Evolutionary conservation across 2,797 vertebrate species (phyloP).

Genomic region (Lacerta agilis): DNA sequence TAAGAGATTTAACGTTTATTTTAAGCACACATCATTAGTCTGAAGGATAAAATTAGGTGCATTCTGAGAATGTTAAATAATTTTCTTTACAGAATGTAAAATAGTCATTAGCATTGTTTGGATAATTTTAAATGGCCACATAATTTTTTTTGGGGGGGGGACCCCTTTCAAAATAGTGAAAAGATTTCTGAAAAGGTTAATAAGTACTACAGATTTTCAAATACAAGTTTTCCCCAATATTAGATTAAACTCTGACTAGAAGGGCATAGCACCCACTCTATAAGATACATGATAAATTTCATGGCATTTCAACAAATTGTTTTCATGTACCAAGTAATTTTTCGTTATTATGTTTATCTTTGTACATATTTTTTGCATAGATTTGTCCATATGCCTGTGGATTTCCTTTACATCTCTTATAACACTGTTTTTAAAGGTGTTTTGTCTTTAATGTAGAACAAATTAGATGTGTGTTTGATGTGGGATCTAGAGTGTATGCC

Average conservation of each 20-base stretch:
- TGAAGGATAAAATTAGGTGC: conserved; percentile 52
- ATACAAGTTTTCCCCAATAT: background rate
- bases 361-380: conserved; percentile 32
- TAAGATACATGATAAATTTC: background rate
- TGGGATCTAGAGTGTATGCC: background rate
- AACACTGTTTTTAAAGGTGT: conserved; percentile 45
- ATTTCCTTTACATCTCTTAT: conserved; percentile 44
- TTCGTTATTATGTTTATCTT: background rate
- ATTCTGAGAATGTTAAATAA: conserved; percentile 50
- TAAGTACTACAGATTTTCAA: background rate
- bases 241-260: background rate
- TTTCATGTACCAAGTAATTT: background rate
- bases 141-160: too few relatives aligned
- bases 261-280: background rate
- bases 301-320: background rate
- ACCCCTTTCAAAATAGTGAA: background rate
- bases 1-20: conserved; percentile 57
- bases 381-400: conserved; percentile 51
- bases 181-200: background rate
- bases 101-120: background rate
- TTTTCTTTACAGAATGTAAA: background rate
- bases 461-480: conserved; percentile 25
- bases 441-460: conserved; percentile 53
- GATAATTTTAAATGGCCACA: background rate
- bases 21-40: conserved; percentile 8